Evolutionary conservation across 2,797 vertebrate genomes (phyloP), one percentile per base, ranked within the genome.

Genomic region (Cossypha caffra): DNA sequence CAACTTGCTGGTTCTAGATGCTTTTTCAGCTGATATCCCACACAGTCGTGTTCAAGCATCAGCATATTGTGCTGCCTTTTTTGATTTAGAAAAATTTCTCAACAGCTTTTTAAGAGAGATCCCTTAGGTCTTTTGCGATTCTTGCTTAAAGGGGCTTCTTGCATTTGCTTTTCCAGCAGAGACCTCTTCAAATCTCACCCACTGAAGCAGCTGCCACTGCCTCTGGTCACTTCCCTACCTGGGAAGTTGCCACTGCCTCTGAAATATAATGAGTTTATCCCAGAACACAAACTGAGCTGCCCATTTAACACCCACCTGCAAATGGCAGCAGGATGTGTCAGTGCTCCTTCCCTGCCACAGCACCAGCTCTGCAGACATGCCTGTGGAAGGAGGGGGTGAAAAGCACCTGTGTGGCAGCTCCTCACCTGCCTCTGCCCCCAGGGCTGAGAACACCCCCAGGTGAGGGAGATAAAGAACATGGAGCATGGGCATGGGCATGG

Each of bases 381-480:
- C n/a, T 14, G 10, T 11, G 38, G 10, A 9, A 43, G 37, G 33
- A 55, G 19, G 20, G 40, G 25, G 16, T 42, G 4, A 8, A 21
- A 14, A 42, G 6, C 1, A 1, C 59, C 74, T 2, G 1, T 16
- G 51, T 21, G 37, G 61, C 67, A 40, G 26, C 33, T 81, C 19
- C 71, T 77, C 31, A 6, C 40, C 74, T 63, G 43, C 57, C 38
- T 57, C 42, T 55, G 42, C 45, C 69, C 23, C 0, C 7, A 50
- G 48, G 7, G 10, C 33, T 55, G n/a, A 3, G 18, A 59, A 7
- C 31, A 28, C 1, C n/a, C 48, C n/a, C 18, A 11, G 29, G 2
- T 14, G 29, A 1, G 55, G 16, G 0, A 21, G 31, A 1, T 1
- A 13, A 54, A 50, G 52, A 51, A 13, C 20, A 10, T 14, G 16